Evolutionary conservation across 2,888 invertebrate species (phyloP).

Genomic region (Neelides folsomi): DNA sequence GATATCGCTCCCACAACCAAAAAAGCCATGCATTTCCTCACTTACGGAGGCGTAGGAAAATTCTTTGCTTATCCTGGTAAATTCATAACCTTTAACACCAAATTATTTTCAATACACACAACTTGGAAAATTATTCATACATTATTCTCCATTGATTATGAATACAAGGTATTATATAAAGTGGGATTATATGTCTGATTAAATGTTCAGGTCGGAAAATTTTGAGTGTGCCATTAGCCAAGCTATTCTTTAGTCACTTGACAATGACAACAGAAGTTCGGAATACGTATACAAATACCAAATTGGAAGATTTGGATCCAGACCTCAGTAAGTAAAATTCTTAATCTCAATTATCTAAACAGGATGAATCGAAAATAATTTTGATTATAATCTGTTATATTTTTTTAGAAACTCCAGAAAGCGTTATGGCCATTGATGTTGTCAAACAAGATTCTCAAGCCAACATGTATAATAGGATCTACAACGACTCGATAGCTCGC

Average conservation of each 20-base stretch:
- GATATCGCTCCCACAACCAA: conserved; percentile 26
- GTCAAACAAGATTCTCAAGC: neutral
- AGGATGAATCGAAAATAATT: no score
- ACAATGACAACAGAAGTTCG: conserved; percentile 17
- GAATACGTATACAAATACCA: no score
- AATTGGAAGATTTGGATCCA: conserved; percentile 19
- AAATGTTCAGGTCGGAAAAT: conserved; percentile 20
- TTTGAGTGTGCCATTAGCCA: conserved; percentile 15
- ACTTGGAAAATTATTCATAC: no score
- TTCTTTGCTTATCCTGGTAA: conserved; percentile 29
- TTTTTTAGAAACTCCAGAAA: conserved; percentile 2
- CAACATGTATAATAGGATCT: neutral
- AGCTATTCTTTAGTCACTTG: conserved; percentile 23
- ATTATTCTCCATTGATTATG: neutral
- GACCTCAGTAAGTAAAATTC: conserved; percentile 19
- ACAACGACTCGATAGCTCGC: conserved; percentile 12
- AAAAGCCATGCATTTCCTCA: conserved; percentile 22
- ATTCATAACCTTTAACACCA: neutral
- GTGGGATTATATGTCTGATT: neutral
- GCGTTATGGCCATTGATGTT: neutral
- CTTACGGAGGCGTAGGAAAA: conserved; percentile 20
- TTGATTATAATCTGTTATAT: neutral
- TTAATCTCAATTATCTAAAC: no score
- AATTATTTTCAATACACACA: neutral
- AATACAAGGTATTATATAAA: neutral